Percentiles rank a stretch among this genome's conserved stretches.
Conservation (phyloP, 2,888 invertebrate species). For the Dicranocentrus wangi region DNA sequence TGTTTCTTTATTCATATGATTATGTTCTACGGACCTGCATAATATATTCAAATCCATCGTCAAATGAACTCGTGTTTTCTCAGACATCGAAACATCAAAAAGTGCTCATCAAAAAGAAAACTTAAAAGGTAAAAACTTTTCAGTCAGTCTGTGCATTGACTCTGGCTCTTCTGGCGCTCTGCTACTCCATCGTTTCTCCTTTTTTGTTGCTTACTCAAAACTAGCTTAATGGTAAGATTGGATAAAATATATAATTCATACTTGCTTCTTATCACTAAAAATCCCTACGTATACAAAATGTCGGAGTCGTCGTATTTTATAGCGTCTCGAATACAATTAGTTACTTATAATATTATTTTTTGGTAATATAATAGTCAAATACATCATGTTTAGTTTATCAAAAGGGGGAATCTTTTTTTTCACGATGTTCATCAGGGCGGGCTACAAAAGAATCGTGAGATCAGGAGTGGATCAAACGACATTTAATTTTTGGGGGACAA, state of each 20-base stretch:
- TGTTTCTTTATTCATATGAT: no score
- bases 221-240: no score
- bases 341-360: not conserved
- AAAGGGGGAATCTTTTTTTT: not conserved
- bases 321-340: not conserved
- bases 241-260: no score
- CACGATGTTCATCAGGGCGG: not conserved
- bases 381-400: not conserved
- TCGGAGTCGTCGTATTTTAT: not conserved
- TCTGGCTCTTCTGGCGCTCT: no score
- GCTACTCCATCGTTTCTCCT: no score
- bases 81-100: no score
- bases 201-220: not conserved
- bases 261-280: not conserved
- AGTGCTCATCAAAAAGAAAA: no score
- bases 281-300: conserved; percentile 11
- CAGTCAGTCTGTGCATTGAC: conserved; percentile 61
- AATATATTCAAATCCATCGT: no score
- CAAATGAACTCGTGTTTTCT: no score
- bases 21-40: no score
- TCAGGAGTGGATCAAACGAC: conserved; percentile 49
- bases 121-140: no score
- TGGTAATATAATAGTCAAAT: no score
- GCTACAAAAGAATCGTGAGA: conserved; percentile 51
- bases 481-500: not conserved